Conservation (phyloP, 2,797 vertebrate genomes). For the Phoebastria nigripes region DNA sequence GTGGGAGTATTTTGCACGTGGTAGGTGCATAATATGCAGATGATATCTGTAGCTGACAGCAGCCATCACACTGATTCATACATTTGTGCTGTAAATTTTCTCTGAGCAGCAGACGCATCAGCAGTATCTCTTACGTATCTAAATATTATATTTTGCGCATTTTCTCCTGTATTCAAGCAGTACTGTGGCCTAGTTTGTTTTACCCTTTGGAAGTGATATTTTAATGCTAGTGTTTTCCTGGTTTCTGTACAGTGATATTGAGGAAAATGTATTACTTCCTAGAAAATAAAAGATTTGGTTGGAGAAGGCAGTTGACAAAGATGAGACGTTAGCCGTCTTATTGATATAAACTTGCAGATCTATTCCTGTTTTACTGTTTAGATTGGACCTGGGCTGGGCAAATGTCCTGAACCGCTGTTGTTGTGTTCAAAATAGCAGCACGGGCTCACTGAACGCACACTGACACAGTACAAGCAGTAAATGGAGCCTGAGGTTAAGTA, state of each 20-base stretch:
- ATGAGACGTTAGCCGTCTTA: background rate
- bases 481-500: background rate
- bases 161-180: background rate
- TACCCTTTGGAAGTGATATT: background rate
- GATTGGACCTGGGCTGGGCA: background rate
- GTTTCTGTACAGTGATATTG: background rate
- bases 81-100: background rate
- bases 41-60: slow-evolving; percentile 15
- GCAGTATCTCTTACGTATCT: background rate
- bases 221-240: background rate
- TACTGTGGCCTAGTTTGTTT: background rate
- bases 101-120: background rate
- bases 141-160: background rate
- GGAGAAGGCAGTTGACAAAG: background rate
- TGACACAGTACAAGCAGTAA: background rate
- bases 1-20: slow-evolving; percentile 4
- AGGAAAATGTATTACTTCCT: background rate
- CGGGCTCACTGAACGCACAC: background rate
- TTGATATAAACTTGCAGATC: background rate
- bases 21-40: background rate
- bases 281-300: background rate
- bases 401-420: background rate
- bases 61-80: slow-evolving; percentile 6
- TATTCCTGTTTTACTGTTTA: background rate
- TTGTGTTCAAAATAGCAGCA: fast-evolving